These are phyloP conservation scores for Oenanthe melanoleuca DNA, from an alignment of 2,113 vertebrate species.

Conservation along the genomic window DNA sequence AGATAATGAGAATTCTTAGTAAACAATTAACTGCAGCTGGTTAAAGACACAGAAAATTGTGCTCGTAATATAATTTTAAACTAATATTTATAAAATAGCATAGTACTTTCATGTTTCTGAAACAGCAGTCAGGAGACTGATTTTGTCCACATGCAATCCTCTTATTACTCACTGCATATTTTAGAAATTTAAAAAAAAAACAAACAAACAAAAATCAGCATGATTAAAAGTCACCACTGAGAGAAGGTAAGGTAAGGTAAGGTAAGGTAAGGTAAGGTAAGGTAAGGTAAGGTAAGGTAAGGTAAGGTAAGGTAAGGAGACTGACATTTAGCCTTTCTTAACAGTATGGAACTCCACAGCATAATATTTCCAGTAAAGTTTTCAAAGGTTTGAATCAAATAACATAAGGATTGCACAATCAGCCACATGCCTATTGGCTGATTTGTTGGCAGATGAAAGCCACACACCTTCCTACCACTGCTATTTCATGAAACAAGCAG, in stretches of 20 bases:
- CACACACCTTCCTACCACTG: not conserved
- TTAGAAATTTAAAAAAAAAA: not conserved
- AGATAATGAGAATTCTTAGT: not conserved
- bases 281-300: not conserved
- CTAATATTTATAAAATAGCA: not conserved
- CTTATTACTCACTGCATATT: not conserved
- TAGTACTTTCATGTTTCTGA: not conserved
- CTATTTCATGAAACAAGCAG: not conserved
- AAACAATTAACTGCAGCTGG: not conserved
- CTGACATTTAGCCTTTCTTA: not conserved
- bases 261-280: too few relatives aligned
- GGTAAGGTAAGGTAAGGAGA: not conserved
- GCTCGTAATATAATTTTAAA: not conserved
- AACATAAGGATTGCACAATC: not conserved
- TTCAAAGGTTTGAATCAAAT: not conserved
- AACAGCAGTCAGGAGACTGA: not conserved
- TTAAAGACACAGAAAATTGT: not conserved
- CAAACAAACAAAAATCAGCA: not conserved
- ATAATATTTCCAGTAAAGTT: not conserved
- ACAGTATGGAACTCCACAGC: not conserved
- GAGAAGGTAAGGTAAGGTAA: not conserved
- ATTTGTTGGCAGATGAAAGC: not conserved
- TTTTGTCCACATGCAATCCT: not conserved
- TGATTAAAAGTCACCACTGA: not conserved
- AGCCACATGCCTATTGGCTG: not conserved